phyloP scores from a whole-genome alignment of 2,113 vertebrate genomes.

The Lutjanus erythropterus region DNA sequence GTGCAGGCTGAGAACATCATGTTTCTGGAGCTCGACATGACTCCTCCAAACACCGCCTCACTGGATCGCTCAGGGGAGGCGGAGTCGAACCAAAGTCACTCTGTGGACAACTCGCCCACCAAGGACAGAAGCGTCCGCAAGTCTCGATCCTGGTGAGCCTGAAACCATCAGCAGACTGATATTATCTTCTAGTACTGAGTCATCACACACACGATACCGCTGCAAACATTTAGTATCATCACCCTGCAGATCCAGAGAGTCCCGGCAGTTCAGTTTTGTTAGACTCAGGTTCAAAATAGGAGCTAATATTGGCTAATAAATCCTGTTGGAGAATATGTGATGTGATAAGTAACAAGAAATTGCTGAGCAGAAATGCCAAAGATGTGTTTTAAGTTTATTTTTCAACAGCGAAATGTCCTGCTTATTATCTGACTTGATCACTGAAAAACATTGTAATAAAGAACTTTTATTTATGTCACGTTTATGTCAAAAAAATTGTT shows the following conservation, averaged over 20 bases:
- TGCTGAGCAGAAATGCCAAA: neutral
- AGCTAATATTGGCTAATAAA: neutral
- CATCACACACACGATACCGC: too few species aligned
- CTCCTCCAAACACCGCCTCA: conserved; percentile 89
- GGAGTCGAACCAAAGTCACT: conserved; percentile 87
- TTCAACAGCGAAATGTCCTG: neutral
- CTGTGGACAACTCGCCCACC: conserved; percentile 85
- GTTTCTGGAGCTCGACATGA: conserved; percentile 95
- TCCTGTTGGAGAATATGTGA: neutral
- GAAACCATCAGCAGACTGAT: too few species aligned
- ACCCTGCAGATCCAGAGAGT: too few species aligned
- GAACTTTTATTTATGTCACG: neutral
- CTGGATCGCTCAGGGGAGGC: conserved; percentile 86
- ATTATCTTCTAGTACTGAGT: neutral
- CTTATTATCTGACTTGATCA: neutral
- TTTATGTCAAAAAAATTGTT: neutral
- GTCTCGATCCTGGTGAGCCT: conserved; percentile 92
- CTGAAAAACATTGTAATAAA: neutral
- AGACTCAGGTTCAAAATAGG: neutral
- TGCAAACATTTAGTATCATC: too few species aligned
- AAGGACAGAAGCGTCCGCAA: conserved; percentile 89
- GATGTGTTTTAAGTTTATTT: too few species aligned
- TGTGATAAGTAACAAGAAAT: too few species aligned
- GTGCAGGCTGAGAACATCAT: conserved; percentile 96
- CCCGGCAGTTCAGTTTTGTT: too few species aligned